Conservation (phyloP, 2,113 vertebrate genomes). For the Callithrix jacchus region DNA sequence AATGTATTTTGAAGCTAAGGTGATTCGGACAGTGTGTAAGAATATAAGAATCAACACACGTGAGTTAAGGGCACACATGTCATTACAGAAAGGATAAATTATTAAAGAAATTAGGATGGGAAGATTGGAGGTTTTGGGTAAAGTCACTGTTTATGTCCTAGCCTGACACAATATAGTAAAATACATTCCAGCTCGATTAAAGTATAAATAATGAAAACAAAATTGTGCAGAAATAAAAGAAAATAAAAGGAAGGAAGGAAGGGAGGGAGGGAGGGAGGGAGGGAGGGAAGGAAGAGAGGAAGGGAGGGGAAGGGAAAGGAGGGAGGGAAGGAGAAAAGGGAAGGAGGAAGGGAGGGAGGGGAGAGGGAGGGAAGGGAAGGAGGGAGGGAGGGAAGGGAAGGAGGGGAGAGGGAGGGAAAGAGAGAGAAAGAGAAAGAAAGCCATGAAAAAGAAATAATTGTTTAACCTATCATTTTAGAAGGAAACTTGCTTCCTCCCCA, state of each 20-base stretch:
- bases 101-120: not conserved
- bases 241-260: not conserved
- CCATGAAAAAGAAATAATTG: not conserved
- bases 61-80: not conserved
- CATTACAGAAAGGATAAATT: not conserved
- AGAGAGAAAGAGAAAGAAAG: too few species aligned
- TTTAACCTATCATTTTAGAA: not conserved
- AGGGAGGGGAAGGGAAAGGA: too few species aligned
- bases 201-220: slow-evolving; percentile 20
- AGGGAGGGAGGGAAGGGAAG: too few species aligned
- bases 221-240: not conserved
- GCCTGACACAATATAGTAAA: not conserved
- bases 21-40: not conserved
- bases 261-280: too few species aligned
- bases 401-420: too few species aligned
- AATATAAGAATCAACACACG: not conserved
- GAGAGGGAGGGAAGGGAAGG: too few species aligned
- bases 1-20: not conserved
- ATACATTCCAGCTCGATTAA: slow-evolving; percentile 12
- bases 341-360: too few species aligned
- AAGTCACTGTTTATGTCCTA: not conserved
- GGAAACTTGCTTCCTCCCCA: not conserved
- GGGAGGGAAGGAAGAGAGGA: too few species aligned
- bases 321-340: too few species aligned
- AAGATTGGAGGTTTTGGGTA: slow-evolving; percentile 1